phyloP scores from a whole-genome alignment of 1,140 invertebrate genomes.

The Hycleus phaleratus region DNA sequence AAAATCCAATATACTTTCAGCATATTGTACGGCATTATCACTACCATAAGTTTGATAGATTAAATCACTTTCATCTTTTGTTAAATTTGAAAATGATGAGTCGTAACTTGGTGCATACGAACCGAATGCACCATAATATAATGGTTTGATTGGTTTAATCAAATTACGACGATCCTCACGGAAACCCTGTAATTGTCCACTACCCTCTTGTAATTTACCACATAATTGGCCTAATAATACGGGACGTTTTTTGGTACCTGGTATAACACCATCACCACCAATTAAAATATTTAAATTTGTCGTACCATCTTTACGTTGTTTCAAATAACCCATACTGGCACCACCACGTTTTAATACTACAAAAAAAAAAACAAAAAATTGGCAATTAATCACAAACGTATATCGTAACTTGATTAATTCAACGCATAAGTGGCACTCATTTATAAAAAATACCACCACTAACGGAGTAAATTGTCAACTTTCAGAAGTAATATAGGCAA shows the following conservation, averaged over 20 bases:
- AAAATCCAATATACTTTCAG: slow-evolving; percentile 77
- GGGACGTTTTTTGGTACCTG: slow-evolving; percentile 65
- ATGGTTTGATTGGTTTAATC: slow-evolving; percentile 80
- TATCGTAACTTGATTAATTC: too few relatives aligned
- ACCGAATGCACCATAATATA: slow-evolving; percentile 91
- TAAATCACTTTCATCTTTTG: slow-evolving; percentile 88
- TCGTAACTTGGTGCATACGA: slow-evolving; percentile 94
- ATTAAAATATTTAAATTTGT: slow-evolving; percentile 85
- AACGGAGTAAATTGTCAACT: too few relatives aligned
- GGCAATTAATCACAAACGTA: too few relatives aligned
- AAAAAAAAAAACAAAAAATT: neutral
- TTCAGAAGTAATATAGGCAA: too few relatives aligned
- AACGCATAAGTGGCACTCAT: too few relatives aligned
- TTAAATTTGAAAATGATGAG: slow-evolving; percentile 89
- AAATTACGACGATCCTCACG: slow-evolving; percentile 84
- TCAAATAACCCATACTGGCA: slow-evolving; percentile 70
- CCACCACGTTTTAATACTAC: slow-evolving; percentile 20
- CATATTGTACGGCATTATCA: slow-evolving; percentile 80
- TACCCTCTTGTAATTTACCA: slow-evolving; percentile 72
- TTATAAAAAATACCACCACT: too few relatives aligned
- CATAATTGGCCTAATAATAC: slow-evolving; percentile 73
- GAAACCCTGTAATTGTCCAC: slow-evolving; percentile 55
- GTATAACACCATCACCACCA: slow-evolving; percentile 63
- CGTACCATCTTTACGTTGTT: slow-evolving; percentile 72
- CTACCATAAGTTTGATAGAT: slow-evolving; percentile 88